Conservation (phyloP, 2,797 vertebrate species). For the Alauda arvensis region DNA sequence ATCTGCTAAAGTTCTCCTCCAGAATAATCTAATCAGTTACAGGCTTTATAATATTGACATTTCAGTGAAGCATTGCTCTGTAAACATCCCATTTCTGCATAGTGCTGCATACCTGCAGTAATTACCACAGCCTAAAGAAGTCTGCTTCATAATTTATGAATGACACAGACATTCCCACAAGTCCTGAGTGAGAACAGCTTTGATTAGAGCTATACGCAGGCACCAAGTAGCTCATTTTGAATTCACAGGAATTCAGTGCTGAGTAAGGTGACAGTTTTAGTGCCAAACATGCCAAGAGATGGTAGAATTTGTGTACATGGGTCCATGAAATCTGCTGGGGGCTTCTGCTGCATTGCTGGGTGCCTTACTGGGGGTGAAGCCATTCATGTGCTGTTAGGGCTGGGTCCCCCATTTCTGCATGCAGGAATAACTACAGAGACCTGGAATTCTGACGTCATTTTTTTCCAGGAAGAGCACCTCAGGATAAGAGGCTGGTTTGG, state of each 20-base stretch:
- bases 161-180: neutral
- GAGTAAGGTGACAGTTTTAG: neutral
- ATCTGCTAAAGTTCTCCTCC: accelerated
- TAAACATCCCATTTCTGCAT: neutral
- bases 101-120: neutral
- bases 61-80: neutral
- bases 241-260: neutral
- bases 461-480: neutral
- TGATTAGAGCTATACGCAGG: neutral
- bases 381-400: neutral
- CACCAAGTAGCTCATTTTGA: neutral
- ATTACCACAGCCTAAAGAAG: neutral
- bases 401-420: neutral
- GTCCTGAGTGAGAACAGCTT: neutral
- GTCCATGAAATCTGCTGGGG: neutral
- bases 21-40: neutral
- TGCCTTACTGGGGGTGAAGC: neutral
- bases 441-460: neutral
- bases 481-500: neutral
- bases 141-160: constrained; percentile 33
- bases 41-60: constrained; percentile 16
- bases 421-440: neutral
- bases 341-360: neutral
- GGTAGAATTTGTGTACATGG: neutral
- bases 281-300: neutral